Evolutionary conservation across 2,113 vertebrate genomes (phyloP), one percentile per base, ranked within the genome.

Genomic region (Psittacula cyanocephala): DNA sequence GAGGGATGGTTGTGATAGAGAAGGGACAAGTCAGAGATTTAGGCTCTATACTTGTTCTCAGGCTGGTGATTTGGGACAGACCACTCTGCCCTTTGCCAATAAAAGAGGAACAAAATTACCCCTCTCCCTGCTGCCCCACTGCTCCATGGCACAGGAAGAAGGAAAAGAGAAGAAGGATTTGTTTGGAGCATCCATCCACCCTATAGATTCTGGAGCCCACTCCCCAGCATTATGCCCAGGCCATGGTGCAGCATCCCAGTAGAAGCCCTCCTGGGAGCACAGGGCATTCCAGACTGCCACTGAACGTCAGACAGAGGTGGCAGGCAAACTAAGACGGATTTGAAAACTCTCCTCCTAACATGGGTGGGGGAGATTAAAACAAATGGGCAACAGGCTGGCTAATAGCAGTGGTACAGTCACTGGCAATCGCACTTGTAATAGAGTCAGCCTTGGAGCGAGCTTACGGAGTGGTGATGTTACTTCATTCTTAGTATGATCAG

Each of bases 401-500:
- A 83, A 86, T 77, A 91, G 85, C 16, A 2, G 62, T 71, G 47
- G 55, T 91, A 75, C 72, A 59, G 60, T 95, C 85, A 74, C 33
- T 52, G 46, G 75, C 76, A 70, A 76, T 47, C 91, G 60, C 39
- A 64, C 35, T 60, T 71, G 76, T 95, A 93, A 96, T 59, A 71
- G 71, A 92, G 68, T 88, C 78, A 90, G 85, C 94, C 94, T 95
- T 88, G 81, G 74, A 96, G 95, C 14, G 0, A 95, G 64, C 71
- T 83, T 83, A 50, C 2, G 0, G 59, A 82, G 67, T 47, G 60
- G 60, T 71, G 71, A 63, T 95, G 87, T 81, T 83, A 85, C 82
- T 96, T 96, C 86, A 78, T 74, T 94, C 88, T 88, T 91, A 63
- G 81, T 80, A 89, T 86, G 85, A 83, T 60, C 86, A 27, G 47